phyloP scores from a whole-genome alignment of 2,113 vertebrate species.

The Psittacus erithacus region DNA sequence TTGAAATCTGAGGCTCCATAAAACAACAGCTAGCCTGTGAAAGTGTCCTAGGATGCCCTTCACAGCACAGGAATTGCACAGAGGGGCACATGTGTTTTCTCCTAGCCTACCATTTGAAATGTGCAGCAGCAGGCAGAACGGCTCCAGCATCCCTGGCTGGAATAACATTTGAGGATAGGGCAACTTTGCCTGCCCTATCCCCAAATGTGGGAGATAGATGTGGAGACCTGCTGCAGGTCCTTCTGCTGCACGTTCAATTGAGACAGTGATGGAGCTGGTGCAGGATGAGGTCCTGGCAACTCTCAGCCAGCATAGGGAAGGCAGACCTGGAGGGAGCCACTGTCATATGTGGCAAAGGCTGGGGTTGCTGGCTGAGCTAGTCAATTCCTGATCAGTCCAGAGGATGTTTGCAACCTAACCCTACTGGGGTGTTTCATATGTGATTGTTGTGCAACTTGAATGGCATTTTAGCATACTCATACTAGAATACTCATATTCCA shows the following conservation, averaged over 20 bases:
- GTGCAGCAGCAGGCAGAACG: not conserved
- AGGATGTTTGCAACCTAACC: not conserved
- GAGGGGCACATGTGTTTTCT: not conserved
- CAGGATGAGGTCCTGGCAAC: not conserved
- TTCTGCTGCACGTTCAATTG: not conserved
- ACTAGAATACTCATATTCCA: accelerated
- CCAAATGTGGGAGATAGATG: not conserved
- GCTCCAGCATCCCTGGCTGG: not conserved
- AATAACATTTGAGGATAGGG: not conserved
- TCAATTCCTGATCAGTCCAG: not conserved
- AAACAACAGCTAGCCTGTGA: not conserved
- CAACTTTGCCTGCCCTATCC: not conserved
- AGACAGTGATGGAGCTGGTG: accelerated
- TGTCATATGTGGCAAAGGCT: not conserved
- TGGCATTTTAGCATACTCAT: not conserved
- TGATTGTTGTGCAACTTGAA: not conserved
- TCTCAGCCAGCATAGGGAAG: not conserved
- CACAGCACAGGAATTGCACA: accelerated
- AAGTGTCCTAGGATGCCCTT: slow-evolving; percentile 66
- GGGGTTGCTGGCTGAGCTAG: not conserved
- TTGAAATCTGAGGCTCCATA: slow-evolving; percentile 63
- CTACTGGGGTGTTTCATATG: not conserved
- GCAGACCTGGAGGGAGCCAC: not conserved
- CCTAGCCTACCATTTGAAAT: not conserved
- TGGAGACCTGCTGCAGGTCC: not conserved